A percentile compares a stretch with the other conserved stretches of the same genome.
These are phyloP conservation scores for Stenurella melanura DNA, from an alignment of 2,888 invertebrate species.

Conservation along the genomic window DNA sequence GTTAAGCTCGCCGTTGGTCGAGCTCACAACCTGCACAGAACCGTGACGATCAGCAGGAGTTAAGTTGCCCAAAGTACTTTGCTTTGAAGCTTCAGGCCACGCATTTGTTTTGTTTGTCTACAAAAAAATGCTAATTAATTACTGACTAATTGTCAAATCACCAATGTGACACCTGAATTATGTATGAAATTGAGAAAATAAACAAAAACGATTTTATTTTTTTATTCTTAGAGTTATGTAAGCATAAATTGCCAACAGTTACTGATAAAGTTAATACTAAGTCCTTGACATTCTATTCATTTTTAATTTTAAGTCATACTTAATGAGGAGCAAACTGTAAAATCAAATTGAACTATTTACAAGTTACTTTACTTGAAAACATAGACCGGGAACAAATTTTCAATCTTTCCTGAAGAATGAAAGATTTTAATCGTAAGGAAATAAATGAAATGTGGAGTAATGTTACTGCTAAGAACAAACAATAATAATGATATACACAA, in stretches of 20 bases:
- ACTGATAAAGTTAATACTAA: background rate
- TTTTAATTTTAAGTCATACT: no score
- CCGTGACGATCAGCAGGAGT: slow-evolving; percentile 97
- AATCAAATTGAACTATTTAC: background rate
- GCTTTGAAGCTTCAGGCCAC: slow-evolving; percentile 91
- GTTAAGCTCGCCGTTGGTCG: slow-evolving; percentile 96
- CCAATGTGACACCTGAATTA: slow-evolving; percentile 5
- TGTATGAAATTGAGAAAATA: background rate
- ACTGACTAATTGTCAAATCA: slow-evolving; percentile 8
- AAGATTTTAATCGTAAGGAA: no score
- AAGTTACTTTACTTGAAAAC: no score
- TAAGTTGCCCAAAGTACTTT: slow-evolving; percentile 87
- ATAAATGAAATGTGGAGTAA: no score
- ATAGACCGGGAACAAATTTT: no score
- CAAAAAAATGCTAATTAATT: slow-evolving; percentile 46
- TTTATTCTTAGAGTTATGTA: background rate
- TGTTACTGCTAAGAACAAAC: no score
- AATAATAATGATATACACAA: no score
- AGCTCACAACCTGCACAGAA: slow-evolving; percentile 98
- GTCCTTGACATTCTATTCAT: background rate
- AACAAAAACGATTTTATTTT: background rate
- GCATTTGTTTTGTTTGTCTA: slow-evolving; percentile 82
- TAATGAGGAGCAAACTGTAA: background rate
- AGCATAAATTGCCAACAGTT: slow-evolving; percentile 7
- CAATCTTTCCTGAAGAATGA: no score